A percentile compares a stretch with the other conserved stretches of the same genome.
Conservation (phyloP, 2,797 vertebrate species). For the Apogon hyalosoma region DNA sequence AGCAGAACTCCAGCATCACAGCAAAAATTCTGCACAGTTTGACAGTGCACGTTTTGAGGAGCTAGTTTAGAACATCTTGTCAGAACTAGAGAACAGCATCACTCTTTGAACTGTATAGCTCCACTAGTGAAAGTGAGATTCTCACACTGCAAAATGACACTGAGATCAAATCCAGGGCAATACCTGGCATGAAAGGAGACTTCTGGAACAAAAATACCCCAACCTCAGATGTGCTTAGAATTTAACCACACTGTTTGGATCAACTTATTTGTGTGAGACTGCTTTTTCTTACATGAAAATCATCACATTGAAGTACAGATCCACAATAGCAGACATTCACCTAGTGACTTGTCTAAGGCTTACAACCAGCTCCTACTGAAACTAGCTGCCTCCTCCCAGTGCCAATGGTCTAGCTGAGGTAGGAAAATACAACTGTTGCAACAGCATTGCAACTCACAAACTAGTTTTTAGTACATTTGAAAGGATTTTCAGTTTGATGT, state of each 20-base stretch:
- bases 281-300: slow-evolving; percentile 46
- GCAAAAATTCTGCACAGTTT: slow-evolving; percentile 35
- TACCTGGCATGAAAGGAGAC: slow-evolving; percentile 15
- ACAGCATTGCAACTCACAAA: too few species aligned
- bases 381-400: too few species aligned
- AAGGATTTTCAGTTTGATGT: too few species aligned
- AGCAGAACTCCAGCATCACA: too few species aligned
- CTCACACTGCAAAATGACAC: slow-evolving; percentile 43
- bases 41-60: slow-evolving; percentile 27
- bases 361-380: slow-evolving; percentile 22
- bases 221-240: not conserved
- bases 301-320: slow-evolving; percentile 26
- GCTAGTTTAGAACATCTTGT: slow-evolving; percentile 22
- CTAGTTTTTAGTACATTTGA: too few species aligned
- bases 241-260: slow-evolving; percentile 42
- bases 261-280: slow-evolving; percentile 35
- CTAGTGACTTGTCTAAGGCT: slow-evolving; percentile 32
- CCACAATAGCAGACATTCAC: slow-evolving; percentile 40
- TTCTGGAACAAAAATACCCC: slow-evolving; percentile 8
- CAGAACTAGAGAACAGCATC: not conserved
- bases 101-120: slow-evolving; percentile 39
- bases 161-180: slow-evolving; percentile 39
- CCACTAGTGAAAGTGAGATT: slow-evolving; percentile 44
- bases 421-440: too few species aligned
- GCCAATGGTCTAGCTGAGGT: too few species aligned